phyloP scores from a whole-genome alignment of 1,140 invertebrate genomes.

The Cyrtorhinus lividipennis region DNA sequence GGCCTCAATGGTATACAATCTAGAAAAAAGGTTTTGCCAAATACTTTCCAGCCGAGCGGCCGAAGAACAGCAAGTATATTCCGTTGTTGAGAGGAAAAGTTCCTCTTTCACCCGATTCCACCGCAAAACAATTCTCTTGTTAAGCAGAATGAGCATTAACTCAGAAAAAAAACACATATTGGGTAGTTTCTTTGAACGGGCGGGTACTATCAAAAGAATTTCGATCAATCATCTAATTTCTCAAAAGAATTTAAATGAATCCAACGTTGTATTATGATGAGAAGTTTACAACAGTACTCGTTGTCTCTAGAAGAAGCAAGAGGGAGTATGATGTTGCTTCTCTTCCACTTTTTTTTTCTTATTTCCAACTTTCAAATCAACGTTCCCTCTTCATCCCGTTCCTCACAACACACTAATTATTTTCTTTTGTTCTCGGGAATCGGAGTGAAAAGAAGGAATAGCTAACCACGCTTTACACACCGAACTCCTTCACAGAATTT shows the following conservation, averaged over 20 bases:
- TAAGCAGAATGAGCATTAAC: too few relatives aligned
- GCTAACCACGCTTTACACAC: background rate
- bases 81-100: too few relatives aligned
- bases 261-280: background rate
- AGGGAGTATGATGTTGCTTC: background rate
- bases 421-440: constrained; percentile 3
- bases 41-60: too few relatives aligned
- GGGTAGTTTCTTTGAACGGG: too few relatives aligned
- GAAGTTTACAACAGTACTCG: background rate
- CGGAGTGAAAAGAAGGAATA: background rate
- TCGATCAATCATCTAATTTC: background rate
- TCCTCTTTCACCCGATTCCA: too few relatives aligned
- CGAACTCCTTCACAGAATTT: background rate
- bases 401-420: constrained; percentile 2
- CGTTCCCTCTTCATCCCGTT: background rate
- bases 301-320: background rate
- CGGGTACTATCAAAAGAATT: background rate
- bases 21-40: background rate
- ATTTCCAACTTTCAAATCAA: constrained; percentile 2
- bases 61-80: too few relatives aligned
- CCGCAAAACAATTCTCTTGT: too few relatives aligned
- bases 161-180: too few relatives aligned
- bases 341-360: background rate
- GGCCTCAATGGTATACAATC: background rate
- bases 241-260: background rate